A percentile compares a stretch with the other conserved stretches of the same genome.
These are phyloP conservation scores for Crotalus helleri DNA, from an alignment of 2,113 vertebrate species.

Conservation along the genomic window DNA sequence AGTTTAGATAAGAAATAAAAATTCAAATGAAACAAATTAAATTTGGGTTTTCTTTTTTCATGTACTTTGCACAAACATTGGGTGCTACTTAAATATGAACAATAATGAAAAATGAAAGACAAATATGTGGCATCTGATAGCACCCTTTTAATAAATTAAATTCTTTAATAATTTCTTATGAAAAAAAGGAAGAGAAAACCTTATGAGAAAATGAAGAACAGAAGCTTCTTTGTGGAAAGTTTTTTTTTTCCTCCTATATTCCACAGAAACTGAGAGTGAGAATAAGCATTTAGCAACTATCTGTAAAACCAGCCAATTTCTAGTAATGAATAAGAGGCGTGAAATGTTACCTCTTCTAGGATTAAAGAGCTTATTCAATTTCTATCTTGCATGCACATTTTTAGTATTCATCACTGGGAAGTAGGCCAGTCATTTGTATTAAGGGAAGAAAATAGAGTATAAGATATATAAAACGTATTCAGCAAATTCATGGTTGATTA, in stretches of 20 bases:
- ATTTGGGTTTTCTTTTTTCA: not conserved
- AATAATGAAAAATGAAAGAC: not conserved
- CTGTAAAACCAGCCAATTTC: slow-evolving; percentile 19
- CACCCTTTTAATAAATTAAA: not conserved
- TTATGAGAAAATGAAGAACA: not conserved
- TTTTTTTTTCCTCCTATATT: not conserved
- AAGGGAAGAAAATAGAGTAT: not conserved
- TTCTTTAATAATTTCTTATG: not conserved
- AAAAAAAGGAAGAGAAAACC: not conserved
- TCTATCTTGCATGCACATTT: slow-evolving; percentile 2
- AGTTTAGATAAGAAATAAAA: not conserved
- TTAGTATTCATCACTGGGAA: slow-evolving; percentile 12
- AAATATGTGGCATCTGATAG: not conserved
- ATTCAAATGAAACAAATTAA: not conserved
- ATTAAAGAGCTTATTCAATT: slow-evolving; percentile 15
- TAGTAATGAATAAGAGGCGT: slow-evolving; percentile 18
- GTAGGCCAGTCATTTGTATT: slow-evolving; percentile 7
- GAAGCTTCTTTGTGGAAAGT: not conserved
- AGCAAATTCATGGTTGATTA: slow-evolving; percentile 11
- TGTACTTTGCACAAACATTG: not conserved
- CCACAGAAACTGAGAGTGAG: slow-evolving; percentile 13
- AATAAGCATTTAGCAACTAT: slow-evolving; percentile 17
- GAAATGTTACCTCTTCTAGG: not conserved
- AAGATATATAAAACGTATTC: not conserved
- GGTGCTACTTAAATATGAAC: not conserved